Percentiles rank a stretch among this genome's conserved stretches.
Evolutionary conservation across 2,113 vertebrate species (phyloP).

Genomic region (Epinephelus fuscoguttatus): DNA sequence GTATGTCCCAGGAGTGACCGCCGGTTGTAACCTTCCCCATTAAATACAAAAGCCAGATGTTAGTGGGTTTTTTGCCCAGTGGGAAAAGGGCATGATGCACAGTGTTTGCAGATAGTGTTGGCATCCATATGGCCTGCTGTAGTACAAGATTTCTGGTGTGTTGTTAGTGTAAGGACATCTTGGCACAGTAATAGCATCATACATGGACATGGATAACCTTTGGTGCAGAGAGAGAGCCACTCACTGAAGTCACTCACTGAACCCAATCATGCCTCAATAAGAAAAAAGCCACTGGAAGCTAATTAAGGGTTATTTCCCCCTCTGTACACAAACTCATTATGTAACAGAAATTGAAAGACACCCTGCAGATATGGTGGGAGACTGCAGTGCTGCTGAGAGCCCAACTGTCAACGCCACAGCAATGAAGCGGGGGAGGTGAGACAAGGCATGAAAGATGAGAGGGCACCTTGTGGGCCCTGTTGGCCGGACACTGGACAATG

Average conservation of each 20-base stretch:
- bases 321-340: constrained; percentile 50
- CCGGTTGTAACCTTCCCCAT: too few species aligned
- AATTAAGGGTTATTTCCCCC: constrained; percentile 36
- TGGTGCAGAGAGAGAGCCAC: constrained; percentile 14
- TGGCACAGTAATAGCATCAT: not conserved
- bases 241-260: constrained; percentile 25
- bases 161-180: not conserved
- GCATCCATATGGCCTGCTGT: not conserved
- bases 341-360: constrained; percentile 49
- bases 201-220: constrained; percentile 12
- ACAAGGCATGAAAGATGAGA: constrained; percentile 46
- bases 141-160: not conserved
- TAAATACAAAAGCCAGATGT: too few species aligned
- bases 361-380: constrained; percentile 47
- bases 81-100: not conserved
- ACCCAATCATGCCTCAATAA: not conserved
- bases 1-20: too few species aligned
- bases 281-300: constrained; percentile 19
- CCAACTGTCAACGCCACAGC: constrained; percentile 52
- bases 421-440: constrained; percentile 39
- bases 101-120: not conserved
- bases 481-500: constrained; percentile 30
- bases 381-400: constrained; percentile 57
- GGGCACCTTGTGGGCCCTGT: constrained; percentile 48
- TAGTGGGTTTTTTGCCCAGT: too few species aligned